Base-by-base conservation (phyloP, 2,797 vertebrate species). In the Anabacerthia variegaticeps region DNA sequence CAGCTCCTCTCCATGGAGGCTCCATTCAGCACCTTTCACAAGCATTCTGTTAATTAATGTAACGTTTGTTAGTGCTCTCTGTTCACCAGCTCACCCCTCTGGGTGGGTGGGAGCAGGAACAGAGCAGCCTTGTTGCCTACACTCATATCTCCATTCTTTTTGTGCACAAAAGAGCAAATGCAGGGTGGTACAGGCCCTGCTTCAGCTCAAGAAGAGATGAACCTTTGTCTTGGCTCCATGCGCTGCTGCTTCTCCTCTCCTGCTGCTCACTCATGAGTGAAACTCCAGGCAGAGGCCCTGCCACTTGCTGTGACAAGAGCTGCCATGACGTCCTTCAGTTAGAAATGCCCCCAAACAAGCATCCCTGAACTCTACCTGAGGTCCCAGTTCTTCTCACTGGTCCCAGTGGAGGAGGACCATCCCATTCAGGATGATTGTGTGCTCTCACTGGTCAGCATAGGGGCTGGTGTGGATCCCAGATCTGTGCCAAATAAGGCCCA, bases 51-150 rank as follows among this genome's bases (percentile, higher is more conserved):
- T 77, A 58, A 85, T 91, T 27, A 67, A 37, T 32, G 67, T 41
- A 3, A 23, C 5, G 2, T 52, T 76, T 62, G 7, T 72, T 54
- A 24, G 46, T 69, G 88, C 41, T 58, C 49, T 72, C 59, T 80
- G 86, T 21, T 59, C 58, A 43, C 26, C 10, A 85, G 90, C 6
- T 65, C 6, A 7, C 58, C 58, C 30, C 85, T 68, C 51, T 49
- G 91, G 89, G 67, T 86, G 95, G 92, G 88, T 80, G 88, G 90
- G 43, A 71, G 63, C 10, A 30, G 78, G 77, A 94, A 97, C 94
- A 97, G 95, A 96, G 92, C 85, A 61, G 92, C 94, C 90, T 97
- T 97, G 95, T 97, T 96, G 90, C 74, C 83, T 59, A 24, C 55
- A 5, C 81, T 85, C 88, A 43, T 91, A 55, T 93, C 91, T 79